Evolutionary conservation across 2,797 vertebrate species (phyloP), one percentile per base, ranked within the genome.

Genomic region (Betta splendens): DNA sequence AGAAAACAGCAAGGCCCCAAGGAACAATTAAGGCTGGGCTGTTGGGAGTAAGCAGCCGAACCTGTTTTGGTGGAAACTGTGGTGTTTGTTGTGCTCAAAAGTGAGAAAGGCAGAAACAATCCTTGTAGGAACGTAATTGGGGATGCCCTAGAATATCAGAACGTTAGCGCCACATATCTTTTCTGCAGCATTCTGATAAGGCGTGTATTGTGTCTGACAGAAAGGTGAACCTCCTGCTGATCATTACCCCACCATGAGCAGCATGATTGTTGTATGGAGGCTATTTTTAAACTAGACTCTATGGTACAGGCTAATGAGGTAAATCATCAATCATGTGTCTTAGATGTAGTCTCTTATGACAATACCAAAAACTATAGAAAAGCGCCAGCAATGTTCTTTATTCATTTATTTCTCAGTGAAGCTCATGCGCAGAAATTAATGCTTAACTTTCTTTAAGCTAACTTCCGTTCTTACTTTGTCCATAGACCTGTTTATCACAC

Each of bases 1-100:
- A 23, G 33, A 18, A 69, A 71, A 44, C 9, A 32, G 9, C 5
- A 53, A 66, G 44, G 16, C 15, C 20, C 17, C 3, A 12, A 60
- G 16, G 47, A 52, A 52, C 26, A 69, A 47, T 18, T 6, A 16
- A 9, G 15, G 26, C 15, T 13, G 22, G 28, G 36, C 11, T 38
- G 45, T 12, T 42, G 10, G 26, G 7, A 37, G 21, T 10, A 42
- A 42, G 20, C n/a, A 50, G 18, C 16, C 7, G 5, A 26, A 46
- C 35, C 10, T 20, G 35, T 45, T 53, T 50, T 17, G 32, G 18
- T 10, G 31, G 36, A n/a, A 50, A 26, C 44, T 44, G 42, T 23
- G 54, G 32, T 20, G 26, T 37, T 70, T 65, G 45, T 51, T 68
- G 52, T 16, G 53, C 74, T 83, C 75, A 75, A 85, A 17, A 17